Evolutionary conservation across 1,140 invertebrate genomes (phyloP).

Genomic region (Rhynchophorus ferrugineus): DNA sequence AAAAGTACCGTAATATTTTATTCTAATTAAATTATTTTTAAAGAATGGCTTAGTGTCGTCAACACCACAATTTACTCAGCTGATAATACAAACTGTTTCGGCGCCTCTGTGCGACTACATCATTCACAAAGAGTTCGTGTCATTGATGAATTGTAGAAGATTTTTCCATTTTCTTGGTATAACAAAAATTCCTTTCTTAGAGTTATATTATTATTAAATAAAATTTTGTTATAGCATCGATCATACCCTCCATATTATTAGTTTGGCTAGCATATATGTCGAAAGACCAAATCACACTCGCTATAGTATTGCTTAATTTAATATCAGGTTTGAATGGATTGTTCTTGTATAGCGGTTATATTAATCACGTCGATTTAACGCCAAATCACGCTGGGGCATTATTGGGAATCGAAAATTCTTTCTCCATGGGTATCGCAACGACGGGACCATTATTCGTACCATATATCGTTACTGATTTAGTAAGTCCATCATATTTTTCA

Average conservation of each 20-base stretch:
- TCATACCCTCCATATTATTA: conserved; percentile 3
- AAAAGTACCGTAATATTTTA: neutral
- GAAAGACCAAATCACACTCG: conserved; percentile 10
- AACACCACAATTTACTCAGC: conserved; percentile 70
- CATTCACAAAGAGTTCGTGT: conserved; percentile 47
- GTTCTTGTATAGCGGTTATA: conserved; percentile 11
- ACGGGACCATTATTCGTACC: conserved; percentile 18
- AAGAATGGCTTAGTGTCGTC: conserved; percentile 70
- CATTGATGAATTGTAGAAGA: conserved; percentile 52
- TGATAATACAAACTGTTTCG: conserved; percentile 56
- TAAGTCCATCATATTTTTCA: conserved; percentile 3
- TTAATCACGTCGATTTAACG: conserved; percentile 19
- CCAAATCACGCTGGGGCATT: conserved; percentile 17
- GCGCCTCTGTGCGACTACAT: conserved; percentile 56
- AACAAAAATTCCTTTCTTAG: neutral
- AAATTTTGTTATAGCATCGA: neutral
- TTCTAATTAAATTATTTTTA: conserved; percentile 22
- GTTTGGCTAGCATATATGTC: conserved; percentile 14
- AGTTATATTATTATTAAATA: neutral
- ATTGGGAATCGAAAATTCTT: conserved; percentile 17
- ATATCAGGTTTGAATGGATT: conserved; percentile 11
- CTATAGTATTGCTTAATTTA: conserved; percentile 13
- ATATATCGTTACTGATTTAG: conserved; percentile 16
- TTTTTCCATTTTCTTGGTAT: conserved; percentile 56
- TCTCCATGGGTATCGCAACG: conserved; percentile 11